Base-by-base conservation (phyloP, 2,888 invertebrate species). In the Rotaria socialis region DNA sequence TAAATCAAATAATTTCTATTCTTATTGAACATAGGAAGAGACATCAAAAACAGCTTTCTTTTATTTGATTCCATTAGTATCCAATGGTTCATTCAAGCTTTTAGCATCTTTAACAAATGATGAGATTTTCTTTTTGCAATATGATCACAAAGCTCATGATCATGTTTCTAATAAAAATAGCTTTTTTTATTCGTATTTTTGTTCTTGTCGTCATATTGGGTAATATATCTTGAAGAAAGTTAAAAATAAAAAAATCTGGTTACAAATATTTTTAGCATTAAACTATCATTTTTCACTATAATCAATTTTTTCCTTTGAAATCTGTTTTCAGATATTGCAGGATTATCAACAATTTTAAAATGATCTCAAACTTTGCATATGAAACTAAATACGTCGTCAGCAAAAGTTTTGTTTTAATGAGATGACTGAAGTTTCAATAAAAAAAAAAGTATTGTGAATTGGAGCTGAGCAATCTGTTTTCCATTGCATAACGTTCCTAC, bases 41-140 rank as follows among this genome's bases (percentile, higher is more conserved):
- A 98, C 97, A 91, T 99, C 99, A 91, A 99, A 99, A 19, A 99
- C 95, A 91, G 99, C 99, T 91, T 98, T 99, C 90, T 99, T 99
- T 92, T 99, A 94, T 92, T 99, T 99, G 88, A 99, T 96, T 16
- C 98, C 99, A 89, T 99, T 99, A 0, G 96, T 94, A 87, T 94
- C 93, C 0, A 93, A 93, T 0, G 99, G 97, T 88, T 93, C 94
- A 43, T 90, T 87, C 11, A 80, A 16, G n/a, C 88, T 87, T 84
- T 93, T 92, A 35, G 93, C 92, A 6, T 96, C 95, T 35, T 89
- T 89, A 90, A 95, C 94, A 0, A 96, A 92, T 89, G 93, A 94
- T 0, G 97, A 94, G 88, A 99, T 97, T 92, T 99, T 99, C 92
- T 99, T 99, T 96, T 95, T 11, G 99, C 99, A 0, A 96, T 94